These are phyloP conservation scores for Myrmecobius fasciatus DNA, from an alignment of 2,113 vertebrate species.

Conservation along the genomic window DNA sequence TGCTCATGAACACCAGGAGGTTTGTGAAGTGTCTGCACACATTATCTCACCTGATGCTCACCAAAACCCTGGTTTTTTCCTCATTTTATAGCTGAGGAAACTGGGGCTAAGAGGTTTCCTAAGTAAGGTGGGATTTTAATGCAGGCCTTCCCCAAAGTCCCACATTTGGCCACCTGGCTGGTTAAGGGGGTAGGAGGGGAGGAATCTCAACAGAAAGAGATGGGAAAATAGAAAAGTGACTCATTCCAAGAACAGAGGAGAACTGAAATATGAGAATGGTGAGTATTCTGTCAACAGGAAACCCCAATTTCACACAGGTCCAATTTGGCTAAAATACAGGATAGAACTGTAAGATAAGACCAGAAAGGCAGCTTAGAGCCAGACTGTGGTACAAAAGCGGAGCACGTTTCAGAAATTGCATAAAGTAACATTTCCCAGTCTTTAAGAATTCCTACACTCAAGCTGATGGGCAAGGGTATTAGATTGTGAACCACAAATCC, in stretches of 20 bases:
- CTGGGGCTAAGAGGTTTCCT: background rate
- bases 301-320: background rate
- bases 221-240: background rate
- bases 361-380: background rate
- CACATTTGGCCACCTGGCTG: background rate
- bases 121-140: background rate
- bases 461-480: fast-evolving
- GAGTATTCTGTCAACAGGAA: background rate
- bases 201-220: background rate
- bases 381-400: background rate
- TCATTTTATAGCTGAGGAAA: background rate
- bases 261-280: background rate
- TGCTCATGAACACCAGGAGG: background rate
- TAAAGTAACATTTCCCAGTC: background rate
- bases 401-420: background rate
- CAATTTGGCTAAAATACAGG: background rate
- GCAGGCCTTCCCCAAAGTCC: background rate
- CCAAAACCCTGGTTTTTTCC: no score
- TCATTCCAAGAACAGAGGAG: background rate
- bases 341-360: background rate
- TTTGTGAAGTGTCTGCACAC: background rate
- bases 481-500: background rate
- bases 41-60: no score
- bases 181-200: background rate
- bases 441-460: background rate